phyloP scores from a whole-genome alignment of 2,888 invertebrate genomes.

The Scotopteryx bipunctaria region DNA sequence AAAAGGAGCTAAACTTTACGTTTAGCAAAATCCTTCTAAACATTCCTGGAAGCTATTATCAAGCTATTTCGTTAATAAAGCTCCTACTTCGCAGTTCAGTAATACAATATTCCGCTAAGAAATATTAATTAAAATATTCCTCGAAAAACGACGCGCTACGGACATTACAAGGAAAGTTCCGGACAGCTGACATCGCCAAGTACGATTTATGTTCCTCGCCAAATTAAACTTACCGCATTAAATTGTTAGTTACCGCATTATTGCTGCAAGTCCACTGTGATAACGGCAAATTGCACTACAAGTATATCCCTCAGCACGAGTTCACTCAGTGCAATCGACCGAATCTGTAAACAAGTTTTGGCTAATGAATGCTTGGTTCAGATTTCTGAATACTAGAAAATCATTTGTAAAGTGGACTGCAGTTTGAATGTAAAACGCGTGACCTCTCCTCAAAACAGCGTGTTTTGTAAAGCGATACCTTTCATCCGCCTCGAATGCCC shows the following conservation, averaged over 20 bases:
- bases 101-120: slow-evolving; percentile 58
- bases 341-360: not conserved
- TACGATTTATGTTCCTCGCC: slow-evolving; percentile 75
- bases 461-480: slow-evolving; percentile 40
- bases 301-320: not conserved
- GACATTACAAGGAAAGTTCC: slow-evolving; percentile 80
- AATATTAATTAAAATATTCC: slow-evolving; percentile 79
- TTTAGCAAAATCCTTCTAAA: not conserved
- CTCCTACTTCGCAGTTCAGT: slow-evolving; percentile 23
- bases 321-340: not conserved
- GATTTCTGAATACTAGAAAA: not conserved
- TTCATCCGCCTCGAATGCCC: slow-evolving; percentile 54
- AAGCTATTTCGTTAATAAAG: slow-evolving; percentile 4
- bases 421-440: slow-evolving; percentile 21
- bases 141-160: slow-evolving; percentile 73
- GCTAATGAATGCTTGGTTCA: not conserved
- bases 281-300: slow-evolving; percentile 48
- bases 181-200: slow-evolving; percentile 80
- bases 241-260: slow-evolving; percentile 76
- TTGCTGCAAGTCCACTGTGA: slow-evolving; percentile 76
- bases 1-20: not conserved
- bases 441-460: slow-evolving; percentile 27
- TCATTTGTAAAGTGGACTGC: slow-evolving; percentile 2
- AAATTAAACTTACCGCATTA: slow-evolving; percentile 78
- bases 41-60: slow-evolving; percentile 6